phyloP scores from a whole-genome alignment of 1,140 invertebrate species.

The Watersipora subatra region DNA sequence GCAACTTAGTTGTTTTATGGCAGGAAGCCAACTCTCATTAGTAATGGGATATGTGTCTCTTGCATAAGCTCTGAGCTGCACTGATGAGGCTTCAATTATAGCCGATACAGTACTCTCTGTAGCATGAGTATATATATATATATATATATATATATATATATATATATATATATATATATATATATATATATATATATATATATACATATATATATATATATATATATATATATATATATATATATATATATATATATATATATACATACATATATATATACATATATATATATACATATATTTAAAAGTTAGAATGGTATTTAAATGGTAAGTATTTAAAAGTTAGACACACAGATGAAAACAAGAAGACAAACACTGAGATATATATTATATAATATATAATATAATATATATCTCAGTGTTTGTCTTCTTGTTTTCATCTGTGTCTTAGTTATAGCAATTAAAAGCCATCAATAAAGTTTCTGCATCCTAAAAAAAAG shows the following conservation, averaged over 20 bases:
- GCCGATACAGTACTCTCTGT: too few species aligned
- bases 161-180: conserved; percentile 4
- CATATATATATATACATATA: not conserved
- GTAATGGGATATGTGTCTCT: conserved; percentile 5
- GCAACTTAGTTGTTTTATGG: not conserved
- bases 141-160: conserved; percentile 8
- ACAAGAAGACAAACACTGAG: too few species aligned
- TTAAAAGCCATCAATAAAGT: too few species aligned
- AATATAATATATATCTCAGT: too few species aligned
- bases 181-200: conserved; percentile 6
- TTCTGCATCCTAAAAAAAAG: too few species aligned
- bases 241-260: not conserved
- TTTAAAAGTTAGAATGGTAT: not conserved
- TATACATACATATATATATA: not conserved
- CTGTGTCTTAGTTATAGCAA: too few species aligned
- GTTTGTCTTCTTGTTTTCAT: conserved; percentile 7
- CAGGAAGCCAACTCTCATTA: conserved; percentile 1
- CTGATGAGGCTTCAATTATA: too few species aligned
- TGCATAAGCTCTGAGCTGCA: too few species aligned
- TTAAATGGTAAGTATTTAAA: not conserved
- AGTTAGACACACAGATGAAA: not conserved
- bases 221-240: not conserved
- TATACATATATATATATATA: not conserved
- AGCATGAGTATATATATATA: not conserved
- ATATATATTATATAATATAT: too few species aligned